Evolutionary conservation across 2,113 vertebrate genomes (phyloP), one percentile per base, ranked within the genome.

Genomic region (Sylvietta virens): DNA sequence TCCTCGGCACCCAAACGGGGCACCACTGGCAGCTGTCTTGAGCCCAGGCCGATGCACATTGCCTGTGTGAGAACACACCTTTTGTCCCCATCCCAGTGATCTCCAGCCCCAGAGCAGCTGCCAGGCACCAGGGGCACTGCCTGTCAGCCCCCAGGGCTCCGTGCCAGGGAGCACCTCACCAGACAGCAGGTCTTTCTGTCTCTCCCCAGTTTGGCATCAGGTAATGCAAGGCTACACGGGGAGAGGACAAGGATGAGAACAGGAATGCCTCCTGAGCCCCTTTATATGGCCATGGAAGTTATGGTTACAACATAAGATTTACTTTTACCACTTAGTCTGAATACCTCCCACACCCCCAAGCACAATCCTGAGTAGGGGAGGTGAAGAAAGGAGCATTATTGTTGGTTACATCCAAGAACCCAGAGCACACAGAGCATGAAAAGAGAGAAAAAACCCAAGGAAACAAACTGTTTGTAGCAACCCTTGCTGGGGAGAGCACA

Each of bases 11-110:
- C 37, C 50, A 23, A 0, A 7, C 16, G 79, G 39, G 44, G 37
- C 50, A 71, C 39, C 39, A 1, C 30, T 1, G 33, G 48, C 39
- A 40, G 14, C 65, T 3, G 13, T 13, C 51, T 31, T 3, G 17
- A 54, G 54, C 58, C 54, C 44, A 21, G 50, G 24, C 54, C 3
- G 2, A 18, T 0, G 4, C 22, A 27, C 15, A 1, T 2, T 7
- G 27, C 30, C 44, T 10, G 3, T 0, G 2, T 4, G 33, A 53
- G 24, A 65, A 19, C 31, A 45, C 7, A 5, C 13, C 27, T 44
- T 40, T 11, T 30, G 73, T 31, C n/a, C 50, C 39, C 45, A 26
- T 5, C 11, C 11, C 42, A 4, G 13, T 24, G 50, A 14, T 22
- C 23, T 22, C 47, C 30, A 18, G 50, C 40, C 47, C 26, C 83